Conservation (phyloP, 2,888 invertebrate genomes). For the Aphrophora alni region DNA sequence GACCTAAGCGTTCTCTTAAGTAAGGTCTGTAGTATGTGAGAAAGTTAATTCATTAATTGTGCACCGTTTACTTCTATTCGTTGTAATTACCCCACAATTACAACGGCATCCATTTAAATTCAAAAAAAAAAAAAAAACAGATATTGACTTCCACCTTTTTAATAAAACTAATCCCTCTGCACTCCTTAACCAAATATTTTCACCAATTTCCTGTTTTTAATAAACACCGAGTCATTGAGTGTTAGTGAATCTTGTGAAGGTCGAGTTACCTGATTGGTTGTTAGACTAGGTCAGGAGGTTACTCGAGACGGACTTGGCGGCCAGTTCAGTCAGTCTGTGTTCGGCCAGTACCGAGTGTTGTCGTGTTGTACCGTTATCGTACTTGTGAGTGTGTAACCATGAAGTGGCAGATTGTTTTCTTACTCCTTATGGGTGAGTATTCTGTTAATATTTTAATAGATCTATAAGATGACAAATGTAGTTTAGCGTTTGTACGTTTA, state of each 20-base stretch:
- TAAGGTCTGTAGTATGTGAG: no score
- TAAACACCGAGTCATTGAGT: background rate
- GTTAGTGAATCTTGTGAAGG: background rate
- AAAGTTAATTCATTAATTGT: no score
- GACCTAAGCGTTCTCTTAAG: no score
- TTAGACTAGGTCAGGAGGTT: slow-evolving; percentile 9
- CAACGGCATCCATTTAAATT: no score
- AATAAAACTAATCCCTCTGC: background rate
- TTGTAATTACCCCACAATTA: no score
- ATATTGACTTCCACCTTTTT: no score
- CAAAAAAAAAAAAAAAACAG: no score
- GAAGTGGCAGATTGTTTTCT: background rate
- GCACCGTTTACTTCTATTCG: no score
- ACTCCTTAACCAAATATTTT: background rate
- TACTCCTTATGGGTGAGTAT: background rate
- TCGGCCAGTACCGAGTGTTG: background rate
- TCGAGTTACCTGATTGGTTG: background rate
- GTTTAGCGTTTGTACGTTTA: no score
- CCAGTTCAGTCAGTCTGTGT: background rate
- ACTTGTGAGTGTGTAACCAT: background rate
- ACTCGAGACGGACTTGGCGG: background rate
- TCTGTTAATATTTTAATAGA: no score
- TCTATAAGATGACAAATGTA: no score
- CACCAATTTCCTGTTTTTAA: background rate
- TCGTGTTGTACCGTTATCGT: background rate